Conservation (phyloP, 2,888 invertebrate genomes). For the Conus canariensis region DNA sequence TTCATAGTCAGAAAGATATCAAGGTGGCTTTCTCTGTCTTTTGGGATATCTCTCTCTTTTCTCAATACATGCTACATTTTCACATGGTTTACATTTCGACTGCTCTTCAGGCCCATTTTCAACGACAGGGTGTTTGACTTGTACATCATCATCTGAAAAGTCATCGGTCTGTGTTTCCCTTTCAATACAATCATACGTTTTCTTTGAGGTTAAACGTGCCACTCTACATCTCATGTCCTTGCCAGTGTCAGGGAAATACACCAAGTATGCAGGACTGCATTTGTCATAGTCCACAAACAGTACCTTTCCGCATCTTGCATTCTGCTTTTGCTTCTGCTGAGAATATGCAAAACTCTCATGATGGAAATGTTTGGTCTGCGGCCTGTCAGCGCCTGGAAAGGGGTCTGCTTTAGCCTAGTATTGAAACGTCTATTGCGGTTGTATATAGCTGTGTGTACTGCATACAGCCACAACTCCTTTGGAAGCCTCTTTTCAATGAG, state of each 20-base stretch:
- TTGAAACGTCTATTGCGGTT: slow-evolving; percentile 51
- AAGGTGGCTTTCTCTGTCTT: neutral
- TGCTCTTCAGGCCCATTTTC: neutral
- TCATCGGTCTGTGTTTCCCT: neutral
- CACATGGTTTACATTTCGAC: neutral
- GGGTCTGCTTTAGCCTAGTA: slow-evolving; percentile 30
- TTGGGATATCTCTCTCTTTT: neutral
- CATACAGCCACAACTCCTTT: slow-evolving; percentile 53
- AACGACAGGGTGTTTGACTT: neutral
- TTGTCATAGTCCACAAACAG: slow-evolving; percentile 44
- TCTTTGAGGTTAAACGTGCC: slow-evolving; percentile 33
- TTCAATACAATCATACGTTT: neutral
- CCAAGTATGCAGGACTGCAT: slow-evolving; percentile 41
- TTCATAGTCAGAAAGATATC: slow-evolving; percentile 16
- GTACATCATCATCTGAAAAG: neutral
- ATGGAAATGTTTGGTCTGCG: slow-evolving; percentile 42
- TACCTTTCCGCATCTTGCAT: slow-evolving; percentile 45
- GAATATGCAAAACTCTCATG: slow-evolving; percentile 48
- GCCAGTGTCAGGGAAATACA: slow-evolving; percentile 28
- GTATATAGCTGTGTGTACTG: slow-evolving; percentile 48
- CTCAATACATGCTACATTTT: neutral
- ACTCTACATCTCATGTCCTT: slow-evolving; percentile 36
- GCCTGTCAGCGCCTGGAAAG: slow-evolving; percentile 46
- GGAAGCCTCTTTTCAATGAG: slow-evolving; percentile 45
- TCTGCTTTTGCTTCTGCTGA: slow-evolving; percentile 40